Evolutionary conservation across 2,797 vertebrate genomes (phyloP).

Genomic region (Macropus fuliginosus): DNA sequence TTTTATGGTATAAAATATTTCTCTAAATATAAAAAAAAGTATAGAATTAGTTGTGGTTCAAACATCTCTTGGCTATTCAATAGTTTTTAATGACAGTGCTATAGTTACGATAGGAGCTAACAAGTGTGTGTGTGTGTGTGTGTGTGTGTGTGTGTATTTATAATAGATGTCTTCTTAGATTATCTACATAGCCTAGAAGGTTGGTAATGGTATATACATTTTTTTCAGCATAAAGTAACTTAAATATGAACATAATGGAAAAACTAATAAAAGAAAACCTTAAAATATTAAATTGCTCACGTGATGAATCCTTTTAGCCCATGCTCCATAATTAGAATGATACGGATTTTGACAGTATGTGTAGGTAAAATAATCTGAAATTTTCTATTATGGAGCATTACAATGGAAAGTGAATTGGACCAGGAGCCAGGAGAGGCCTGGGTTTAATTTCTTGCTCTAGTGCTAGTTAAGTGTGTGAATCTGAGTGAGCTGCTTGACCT

Average conservation of each 20-base stretch:
- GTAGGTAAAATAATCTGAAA: constrained; percentile 55
- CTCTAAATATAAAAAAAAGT: constrained; percentile 20
- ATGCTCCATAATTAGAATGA: constrained; percentile 29
- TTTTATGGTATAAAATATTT: constrained; percentile 17
- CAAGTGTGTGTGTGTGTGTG: not conserved
- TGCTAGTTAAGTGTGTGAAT: not conserved
- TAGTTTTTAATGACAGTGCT: constrained; percentile 24
- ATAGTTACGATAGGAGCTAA: constrained; percentile 37
- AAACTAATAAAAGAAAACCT: constrained; percentile 52
- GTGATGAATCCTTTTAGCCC: constrained; percentile 54
- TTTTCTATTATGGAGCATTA: not conserved
- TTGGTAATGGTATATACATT: constrained; percentile 45
- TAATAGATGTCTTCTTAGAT: constrained; percentile 27
- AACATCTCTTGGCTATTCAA: constrained; percentile 31
- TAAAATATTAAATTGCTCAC: constrained; percentile 30
- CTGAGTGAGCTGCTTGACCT: constrained; percentile 49
- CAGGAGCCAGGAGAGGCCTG: not conserved
- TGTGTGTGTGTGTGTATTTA: not conserved
- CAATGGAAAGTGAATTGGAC: not conserved
- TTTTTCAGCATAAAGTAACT: not conserved
- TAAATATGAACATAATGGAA: not conserved
- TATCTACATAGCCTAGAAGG: constrained; percentile 24
- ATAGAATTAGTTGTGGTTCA: constrained; percentile 16
- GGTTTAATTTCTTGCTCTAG: not conserved
- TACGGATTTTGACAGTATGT: constrained; percentile 3